A percentile compares a stretch with the other conserved stretches of the same genome.
These are phyloP conservation scores for Drosophila neotestacea DNA, from an alignment of 2,888 invertebrate species.

Conservation along the genomic window DNA sequence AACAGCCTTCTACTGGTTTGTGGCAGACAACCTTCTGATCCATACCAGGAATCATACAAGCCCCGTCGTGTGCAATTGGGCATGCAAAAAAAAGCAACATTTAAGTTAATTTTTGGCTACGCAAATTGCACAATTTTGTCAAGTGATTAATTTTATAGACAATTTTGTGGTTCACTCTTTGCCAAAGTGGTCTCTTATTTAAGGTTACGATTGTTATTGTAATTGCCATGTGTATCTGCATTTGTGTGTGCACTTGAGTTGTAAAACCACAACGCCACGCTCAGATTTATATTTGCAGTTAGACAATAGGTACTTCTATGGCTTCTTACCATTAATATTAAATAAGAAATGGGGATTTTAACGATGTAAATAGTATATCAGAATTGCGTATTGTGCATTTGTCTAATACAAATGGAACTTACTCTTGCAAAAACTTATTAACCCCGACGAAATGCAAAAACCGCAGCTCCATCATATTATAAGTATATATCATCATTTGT, in stretches of 20 bases:
- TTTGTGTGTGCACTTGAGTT: background rate
- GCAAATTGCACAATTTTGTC: conserved; percentile 76
- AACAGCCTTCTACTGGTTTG: background rate
- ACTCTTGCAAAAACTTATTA: no score
- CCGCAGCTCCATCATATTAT: no score
- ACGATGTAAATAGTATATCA: background rate
- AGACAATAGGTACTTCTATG: background rate
- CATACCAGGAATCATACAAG: background rate
- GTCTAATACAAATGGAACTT: no score
- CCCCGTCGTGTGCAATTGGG: conserved; percentile 58
- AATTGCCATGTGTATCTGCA: conserved; percentile 7
- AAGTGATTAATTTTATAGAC: conserved; percentile 78
- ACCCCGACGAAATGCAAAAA: no score
- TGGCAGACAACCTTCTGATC: background rate
- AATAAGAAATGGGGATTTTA: background rate
- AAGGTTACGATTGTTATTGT: conserved; percentile 41
- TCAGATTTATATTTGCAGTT: background rate
- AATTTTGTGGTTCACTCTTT: conserved; percentile 57
- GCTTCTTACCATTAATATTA: background rate
- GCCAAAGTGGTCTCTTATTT: conserved; percentile 34
- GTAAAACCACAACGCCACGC: background rate
- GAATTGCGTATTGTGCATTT: background rate
- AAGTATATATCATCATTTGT: no score
- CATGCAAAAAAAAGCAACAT: conserved; percentile 65
- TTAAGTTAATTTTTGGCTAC: conserved; percentile 78